Base-by-base conservation (phyloP, 2,113 vertebrate species). In the Crotalus tigris region DNA sequence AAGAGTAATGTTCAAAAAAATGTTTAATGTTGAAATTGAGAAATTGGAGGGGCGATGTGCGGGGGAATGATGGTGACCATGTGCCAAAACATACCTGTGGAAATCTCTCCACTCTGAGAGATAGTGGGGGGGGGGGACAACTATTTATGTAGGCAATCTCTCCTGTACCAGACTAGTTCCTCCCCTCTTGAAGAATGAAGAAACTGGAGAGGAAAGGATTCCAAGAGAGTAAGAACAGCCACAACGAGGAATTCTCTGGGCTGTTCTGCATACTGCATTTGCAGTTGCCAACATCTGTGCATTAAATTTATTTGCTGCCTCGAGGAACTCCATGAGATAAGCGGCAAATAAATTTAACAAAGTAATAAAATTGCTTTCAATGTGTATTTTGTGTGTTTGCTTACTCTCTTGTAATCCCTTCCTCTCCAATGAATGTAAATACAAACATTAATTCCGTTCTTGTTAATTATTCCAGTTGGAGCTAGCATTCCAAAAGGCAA, bases 41-140 rank as follows among this genome's bases (percentile, higher is more conserved):
- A 54, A 17, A n/a, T 19, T 9, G 17, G 29, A n/a, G 3, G 15
- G 51, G 29, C 5, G 5, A 69, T 5, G 5, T 2, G 57, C 2
- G 6, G 53, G 33, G 23, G 17, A 51, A 39, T 57, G n/a, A 58
- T 58, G 19, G 33, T 24, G 55, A 53, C 93, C 49, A 85, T 90
- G 12, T 92, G 46, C n/a, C 91, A 53, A 69, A 95, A 89, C 90
- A 91, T 93, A 92, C 55, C 75, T 24, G 17, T 44, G 75, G 17
- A 21, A 81, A 81, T 33, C 17, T 81, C 33, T 81, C 19, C 5
- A 19, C 3, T 3, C 15, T 19, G 55, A 15, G 15, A 57, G 49
- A 6, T 39, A 39, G 39, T 39, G 39, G 2, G 29, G n/a, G 0
- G 75, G 75, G 7, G 3, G 29, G 12, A 4, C 75, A 81, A 21